Percentiles rank a stretch among this genome's conserved stretches.
Conservation (phyloP, 2,888 invertebrate species). For the Steinernema scapterisci region DNA sequence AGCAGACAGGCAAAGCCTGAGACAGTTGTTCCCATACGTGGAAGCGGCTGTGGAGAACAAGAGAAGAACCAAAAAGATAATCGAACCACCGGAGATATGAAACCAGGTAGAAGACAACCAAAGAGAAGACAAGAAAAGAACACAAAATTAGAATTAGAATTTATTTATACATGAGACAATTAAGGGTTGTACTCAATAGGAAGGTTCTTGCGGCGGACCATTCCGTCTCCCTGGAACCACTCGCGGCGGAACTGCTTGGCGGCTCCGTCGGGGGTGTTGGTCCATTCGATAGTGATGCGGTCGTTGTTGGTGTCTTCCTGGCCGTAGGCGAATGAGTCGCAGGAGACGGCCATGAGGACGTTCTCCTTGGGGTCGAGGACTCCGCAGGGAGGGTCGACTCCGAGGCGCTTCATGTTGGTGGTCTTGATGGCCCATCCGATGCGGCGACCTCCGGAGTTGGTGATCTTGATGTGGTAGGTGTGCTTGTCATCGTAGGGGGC, state of each 20-base stretch:
- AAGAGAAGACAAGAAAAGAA: not conserved
- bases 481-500: slow-evolving; percentile 61
- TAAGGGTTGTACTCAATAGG: slow-evolving; percentile 57
- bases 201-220: slow-evolving; percentile 58
- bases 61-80: no score
- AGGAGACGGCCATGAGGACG: slow-evolving; percentile 56
- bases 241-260: slow-evolving; percentile 51
- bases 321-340: slow-evolving; percentile 58
- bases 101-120: no score
- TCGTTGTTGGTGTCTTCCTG: slow-evolving; percentile 53
- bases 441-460: slow-evolving; percentile 49
- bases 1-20: no score
- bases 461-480: slow-evolving; percentile 57
- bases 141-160: not conserved
- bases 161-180: slow-evolving; percentile 8
- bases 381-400: slow-evolving; percentile 58
- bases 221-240: slow-evolving; percentile 58
- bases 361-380: slow-evolving; percentile 62
- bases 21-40: no score
- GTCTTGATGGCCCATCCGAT: slow-evolving; percentile 64
- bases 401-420: slow-evolving; percentile 60
- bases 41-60: no score
- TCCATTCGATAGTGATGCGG: slow-evolving; percentile 52
- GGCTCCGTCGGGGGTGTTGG: slow-evolving; percentile 52
- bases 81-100: no score